Percentiles rank a stretch among this genome's conserved stretches.
Evolutionary conservation across 2,113 vertebrate genomes (phyloP).

Genomic region (Epinephelus lanceolatus): DNA sequence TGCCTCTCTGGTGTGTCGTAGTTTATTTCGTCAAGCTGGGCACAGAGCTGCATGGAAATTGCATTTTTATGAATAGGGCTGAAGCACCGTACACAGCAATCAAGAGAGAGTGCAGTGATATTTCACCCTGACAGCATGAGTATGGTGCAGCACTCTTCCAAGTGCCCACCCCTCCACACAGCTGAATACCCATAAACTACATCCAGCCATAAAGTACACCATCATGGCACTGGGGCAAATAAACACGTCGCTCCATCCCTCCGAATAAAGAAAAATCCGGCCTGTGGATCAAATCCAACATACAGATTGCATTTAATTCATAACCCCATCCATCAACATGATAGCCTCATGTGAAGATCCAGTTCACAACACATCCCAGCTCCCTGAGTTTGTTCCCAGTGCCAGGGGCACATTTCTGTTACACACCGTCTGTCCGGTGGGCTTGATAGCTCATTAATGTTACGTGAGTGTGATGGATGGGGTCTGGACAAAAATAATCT

Average conservation of each 20-base stretch:
- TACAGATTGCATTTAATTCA: constrained; percentile 57
- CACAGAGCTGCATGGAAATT: constrained; percentile 68
- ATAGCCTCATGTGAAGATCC: constrained; percentile 17
- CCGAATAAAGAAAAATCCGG: constrained; percentile 49
- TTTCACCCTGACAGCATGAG: constrained; percentile 78
- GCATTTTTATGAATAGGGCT: constrained; percentile 82
- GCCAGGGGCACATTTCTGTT: not conserved
- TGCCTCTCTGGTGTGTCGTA: constrained; percentile 37
- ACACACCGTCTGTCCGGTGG: constrained; percentile 2
- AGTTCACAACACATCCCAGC: constrained; percentile 1
- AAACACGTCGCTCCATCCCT: constrained; percentile 58
- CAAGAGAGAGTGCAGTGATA: constrained; percentile 80
- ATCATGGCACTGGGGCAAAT: constrained; percentile 64
- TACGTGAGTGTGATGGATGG: constrained; percentile 49
- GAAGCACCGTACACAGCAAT: constrained; percentile 77
- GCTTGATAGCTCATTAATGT: constrained; percentile 46
- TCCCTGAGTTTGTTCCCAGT: not conserved
- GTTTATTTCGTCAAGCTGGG: constrained; percentile 64
- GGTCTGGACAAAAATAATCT: constrained; percentile 52
- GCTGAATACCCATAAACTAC: constrained; percentile 63
- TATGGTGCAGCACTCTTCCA: constrained; percentile 50
- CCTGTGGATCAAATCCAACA: constrained; percentile 53
- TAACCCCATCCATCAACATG: constrained; percentile 50
- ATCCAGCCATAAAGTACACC: constrained; percentile 65
- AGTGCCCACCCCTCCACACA: constrained; percentile 28